Percentiles rank a stretch among this genome's conserved stretches.
These are phyloP conservation scores for Limnephilus lunatus DNA, from an alignment of 2,888 invertebrate species.

Conservation along the genomic window DNA sequence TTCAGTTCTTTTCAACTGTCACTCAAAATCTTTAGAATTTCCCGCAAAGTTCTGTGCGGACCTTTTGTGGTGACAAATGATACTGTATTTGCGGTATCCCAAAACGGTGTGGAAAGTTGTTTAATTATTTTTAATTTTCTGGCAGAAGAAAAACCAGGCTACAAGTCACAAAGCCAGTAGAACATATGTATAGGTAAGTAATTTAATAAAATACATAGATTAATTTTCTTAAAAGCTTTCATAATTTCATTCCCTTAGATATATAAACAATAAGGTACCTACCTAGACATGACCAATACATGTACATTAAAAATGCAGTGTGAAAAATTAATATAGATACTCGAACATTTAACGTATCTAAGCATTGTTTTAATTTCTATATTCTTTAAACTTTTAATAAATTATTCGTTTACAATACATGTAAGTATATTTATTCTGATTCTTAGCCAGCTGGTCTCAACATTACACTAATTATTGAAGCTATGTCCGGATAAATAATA, in stretches of 20 bases:
- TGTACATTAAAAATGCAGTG: too few species aligned
- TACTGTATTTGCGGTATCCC: not conserved
- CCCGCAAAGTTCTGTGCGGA: conserved; percentile 9
- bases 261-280: not conserved
- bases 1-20: conserved; percentile 28
- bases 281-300: not conserved
- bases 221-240: not conserved
- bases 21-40: conserved; percentile 40
- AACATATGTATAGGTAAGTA: not conserved
- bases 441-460: too few species aligned
- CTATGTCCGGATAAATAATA: too few species aligned
- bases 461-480: too few species aligned
- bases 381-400: too few species aligned
- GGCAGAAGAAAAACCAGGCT: not conserved
- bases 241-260: not conserved
- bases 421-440: too few species aligned
- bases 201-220: not conserved
- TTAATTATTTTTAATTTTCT: not conserved
- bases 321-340: too few species aligned
- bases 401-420: too few species aligned
- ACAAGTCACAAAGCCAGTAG: not conserved
- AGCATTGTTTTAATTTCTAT: too few species aligned
- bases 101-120: conserved; percentile 27
- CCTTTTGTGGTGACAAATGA: conserved; percentile 43
- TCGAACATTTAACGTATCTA: too few species aligned